Percentiles rank a stretch among this genome's conserved stretches.
Conservation (phyloP, 2,888 invertebrate genomes). For the Calameuta pallipes region DNA sequence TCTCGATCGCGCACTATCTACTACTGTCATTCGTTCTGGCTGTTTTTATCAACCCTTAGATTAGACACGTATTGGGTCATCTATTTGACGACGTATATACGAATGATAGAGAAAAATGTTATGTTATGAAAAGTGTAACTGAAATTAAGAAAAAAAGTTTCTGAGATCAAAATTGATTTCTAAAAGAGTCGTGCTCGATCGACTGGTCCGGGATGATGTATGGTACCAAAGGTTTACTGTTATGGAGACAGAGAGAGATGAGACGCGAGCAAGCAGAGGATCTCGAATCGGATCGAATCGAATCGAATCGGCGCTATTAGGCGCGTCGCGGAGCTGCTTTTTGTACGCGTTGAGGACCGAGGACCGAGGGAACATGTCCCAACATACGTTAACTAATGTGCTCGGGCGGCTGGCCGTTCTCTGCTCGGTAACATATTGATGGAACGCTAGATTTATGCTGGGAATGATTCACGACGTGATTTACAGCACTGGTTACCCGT, state of each 20-base stretch:
- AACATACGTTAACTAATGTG: conserved; percentile 37
- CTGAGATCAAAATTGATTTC: background rate
- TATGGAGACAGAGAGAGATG: conserved; percentile 15
- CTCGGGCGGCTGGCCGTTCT: conserved; percentile 28
- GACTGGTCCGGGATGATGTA: background rate
- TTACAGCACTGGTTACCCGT: conserved; percentile 45
- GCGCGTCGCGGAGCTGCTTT: conserved; percentile 35
- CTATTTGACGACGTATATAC: background rate
- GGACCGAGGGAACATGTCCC: conserved; percentile 12
- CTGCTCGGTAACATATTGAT: conserved; percentile 37
- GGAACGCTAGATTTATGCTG: conserved; percentile 46
- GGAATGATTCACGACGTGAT: conserved; percentile 55
- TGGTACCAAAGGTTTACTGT: background rate
- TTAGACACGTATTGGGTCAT: background rate
- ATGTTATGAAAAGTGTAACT: background rate
- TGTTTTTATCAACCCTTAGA: background rate
- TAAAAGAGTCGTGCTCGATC: background rate
- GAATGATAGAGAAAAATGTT: background rate
- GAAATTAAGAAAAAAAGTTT: background rate
- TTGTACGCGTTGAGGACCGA: conserved; percentile 31
- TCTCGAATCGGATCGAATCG: conserved; percentile 11
- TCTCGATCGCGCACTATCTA: conserved; percentile 17
- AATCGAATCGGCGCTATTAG: conserved; percentile 43
- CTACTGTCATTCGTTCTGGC: background rate
- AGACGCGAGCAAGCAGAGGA: conserved; percentile 13